Evolutionary conservation across 2,888 invertebrate genomes (phyloP).

Genomic region (Embidobia sp.): DNA sequence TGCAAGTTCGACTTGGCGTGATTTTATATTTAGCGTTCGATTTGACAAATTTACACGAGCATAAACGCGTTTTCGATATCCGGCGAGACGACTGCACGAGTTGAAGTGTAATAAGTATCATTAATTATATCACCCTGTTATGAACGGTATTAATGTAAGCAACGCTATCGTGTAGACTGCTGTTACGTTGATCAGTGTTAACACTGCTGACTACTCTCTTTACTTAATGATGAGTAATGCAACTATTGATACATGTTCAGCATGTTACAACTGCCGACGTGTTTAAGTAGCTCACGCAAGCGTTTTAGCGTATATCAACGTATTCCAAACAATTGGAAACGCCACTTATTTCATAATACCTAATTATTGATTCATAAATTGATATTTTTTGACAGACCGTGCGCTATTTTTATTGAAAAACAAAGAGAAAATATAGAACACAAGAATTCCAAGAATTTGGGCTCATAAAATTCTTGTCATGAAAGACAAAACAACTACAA

Average conservation of each 20-base stretch:
- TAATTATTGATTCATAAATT: too few relatives aligned
- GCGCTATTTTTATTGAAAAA: too few relatives aligned
- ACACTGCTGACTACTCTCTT: conserved; percentile 29
- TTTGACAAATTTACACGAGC: too few relatives aligned
- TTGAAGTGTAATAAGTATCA: conserved; percentile 38
- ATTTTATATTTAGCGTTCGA: too few relatives aligned
- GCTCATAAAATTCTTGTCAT: too few relatives aligned
- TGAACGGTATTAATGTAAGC: conserved; percentile 27
- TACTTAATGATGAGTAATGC: conserved; percentile 45
- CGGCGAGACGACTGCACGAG: too few relatives aligned
- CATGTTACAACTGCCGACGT: conserved; percentile 20
- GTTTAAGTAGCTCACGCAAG: conserved; percentile 15
- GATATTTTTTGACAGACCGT: too few relatives aligned
- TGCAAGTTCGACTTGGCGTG: too few relatives aligned
- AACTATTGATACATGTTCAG: conserved; percentile 36
- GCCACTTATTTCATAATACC: neutral
- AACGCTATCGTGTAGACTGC: neutral
- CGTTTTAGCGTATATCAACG: neutral
- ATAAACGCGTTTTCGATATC: too few relatives aligned
- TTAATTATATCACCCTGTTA: conserved; percentile 29
- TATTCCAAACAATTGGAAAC: neutral
- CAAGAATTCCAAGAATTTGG: too few relatives aligned
- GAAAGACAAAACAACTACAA: too few relatives aligned
- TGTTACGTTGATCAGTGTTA: conserved; percentile 28
- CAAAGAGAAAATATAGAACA: too few relatives aligned